Evolutionary conservation across 2,888 invertebrate genomes (phyloP).

Genomic region (Rhyacophila evoluta): DNA sequence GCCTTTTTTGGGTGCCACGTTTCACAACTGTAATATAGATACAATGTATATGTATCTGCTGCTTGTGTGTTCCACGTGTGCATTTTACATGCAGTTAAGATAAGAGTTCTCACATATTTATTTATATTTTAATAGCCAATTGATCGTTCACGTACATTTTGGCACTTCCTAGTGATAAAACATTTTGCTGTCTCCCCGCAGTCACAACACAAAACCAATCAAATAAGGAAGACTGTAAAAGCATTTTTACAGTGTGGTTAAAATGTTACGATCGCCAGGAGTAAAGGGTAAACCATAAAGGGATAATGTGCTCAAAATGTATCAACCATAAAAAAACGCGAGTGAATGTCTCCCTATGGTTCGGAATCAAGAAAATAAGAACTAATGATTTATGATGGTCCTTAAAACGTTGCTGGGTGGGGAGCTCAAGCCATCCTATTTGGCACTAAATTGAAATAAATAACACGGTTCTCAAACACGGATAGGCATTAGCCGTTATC

Average conservation of each 20-base stretch:
- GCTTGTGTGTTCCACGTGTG: neutral
- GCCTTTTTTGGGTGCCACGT: too few relatives aligned
- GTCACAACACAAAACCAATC: slow-evolving; percentile 48
- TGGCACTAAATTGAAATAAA: slow-evolving; percentile 11
- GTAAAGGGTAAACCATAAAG: slow-evolving; percentile 52
- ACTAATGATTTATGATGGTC: slow-evolving; percentile 47
- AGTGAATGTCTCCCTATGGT: slow-evolving; percentile 44
- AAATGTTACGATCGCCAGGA: slow-evolving; percentile 53
- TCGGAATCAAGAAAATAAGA: slow-evolving; percentile 52
- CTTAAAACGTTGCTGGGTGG: slow-evolving; percentile 42
- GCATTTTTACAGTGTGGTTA: slow-evolving; percentile 54
- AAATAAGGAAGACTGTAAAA: slow-evolving; percentile 53
- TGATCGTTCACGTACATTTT: neutral
- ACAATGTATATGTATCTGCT: too few relatives aligned
- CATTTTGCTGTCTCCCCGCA: slow-evolving; percentile 30
- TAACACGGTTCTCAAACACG: neutral
- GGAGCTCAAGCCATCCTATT: slow-evolving; percentile 31
- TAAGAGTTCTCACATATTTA: neutral
- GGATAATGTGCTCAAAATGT: slow-evolving; percentile 52
- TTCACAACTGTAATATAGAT: too few relatives aligned
- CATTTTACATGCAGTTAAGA: neutral
- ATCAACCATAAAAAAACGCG: slow-evolving; percentile 50
- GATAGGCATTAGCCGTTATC: neutral
- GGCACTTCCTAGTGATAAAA: slow-evolving; percentile 32
- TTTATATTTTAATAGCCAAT: neutral